Evolutionary conservation across 2,888 invertebrate genomes (phyloP).

Genomic region (Malthinus seriepunctatus): DNA sequence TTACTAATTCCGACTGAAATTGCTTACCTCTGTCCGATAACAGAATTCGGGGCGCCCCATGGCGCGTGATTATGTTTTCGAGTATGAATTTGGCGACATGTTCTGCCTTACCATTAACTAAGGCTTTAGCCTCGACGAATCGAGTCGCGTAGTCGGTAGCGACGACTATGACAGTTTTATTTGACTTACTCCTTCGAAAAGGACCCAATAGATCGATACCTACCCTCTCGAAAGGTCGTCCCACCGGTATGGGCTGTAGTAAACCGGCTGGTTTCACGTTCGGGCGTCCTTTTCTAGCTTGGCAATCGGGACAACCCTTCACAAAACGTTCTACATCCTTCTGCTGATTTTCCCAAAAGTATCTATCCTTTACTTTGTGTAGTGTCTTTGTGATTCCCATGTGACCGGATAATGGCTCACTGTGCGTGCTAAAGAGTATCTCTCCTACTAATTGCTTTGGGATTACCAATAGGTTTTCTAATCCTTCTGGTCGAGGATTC

Average conservation of each 20-base stretch:
- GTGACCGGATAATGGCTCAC: too few relatives aligned
- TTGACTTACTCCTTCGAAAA: constrained; percentile 28
- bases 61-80: constrained; percentile 18
- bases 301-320: constrained; percentile 26
- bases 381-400: too few relatives aligned
- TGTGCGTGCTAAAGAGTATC: too few relatives aligned
- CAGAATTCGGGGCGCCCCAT: constrained; percentile 6
- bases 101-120: constrained; percentile 28
- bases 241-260: too few relatives aligned
- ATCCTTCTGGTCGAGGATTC: too few relatives aligned
- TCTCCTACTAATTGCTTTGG: too few relatives aligned
- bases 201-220: constrained; percentile 37
- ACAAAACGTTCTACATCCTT: constrained; percentile 24
- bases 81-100: constrained; percentile 27
- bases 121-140: constrained; percentile 32
- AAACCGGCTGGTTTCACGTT: too few relatives aligned
- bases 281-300: too few relatives aligned
- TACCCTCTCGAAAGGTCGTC: constrained; percentile 15
- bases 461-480: too few relatives aligned
- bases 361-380: too few relatives aligned
- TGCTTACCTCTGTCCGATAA: constrained; percentile 9
- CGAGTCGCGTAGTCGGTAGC: constrained; percentile 38
- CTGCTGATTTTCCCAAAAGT: constrained; percentile 22
- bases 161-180: constrained; percentile 37
- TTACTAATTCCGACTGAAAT: too few relatives aligned